phyloP scores from a whole-genome alignment of 1,140 invertebrate genomes.

The Pseudomyrmex cubaensis region DNA sequence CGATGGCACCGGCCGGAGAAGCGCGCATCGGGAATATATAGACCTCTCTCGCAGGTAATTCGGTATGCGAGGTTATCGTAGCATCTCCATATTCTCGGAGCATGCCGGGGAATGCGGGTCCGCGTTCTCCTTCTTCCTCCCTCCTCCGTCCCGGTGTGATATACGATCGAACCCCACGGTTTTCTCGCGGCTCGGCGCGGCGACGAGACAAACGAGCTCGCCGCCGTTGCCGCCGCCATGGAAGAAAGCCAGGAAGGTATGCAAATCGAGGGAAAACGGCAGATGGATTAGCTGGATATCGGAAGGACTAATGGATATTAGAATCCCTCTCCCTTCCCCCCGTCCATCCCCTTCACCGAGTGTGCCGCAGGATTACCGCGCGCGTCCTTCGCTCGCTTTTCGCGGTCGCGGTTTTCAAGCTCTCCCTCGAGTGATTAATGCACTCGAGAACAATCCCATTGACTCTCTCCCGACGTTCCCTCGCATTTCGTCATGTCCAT shows the following conservation, averaged over 20 bases:
- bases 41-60: slow-evolving; percentile 57
- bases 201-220: slow-evolving; percentile 61
- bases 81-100: slow-evolving; percentile 56
- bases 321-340: slow-evolving; percentile 19
- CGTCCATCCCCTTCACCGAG: too few species aligned
- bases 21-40: slow-evolving; percentile 32
- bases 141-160: slow-evolving; percentile 20
- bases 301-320: slow-evolving; percentile 72
- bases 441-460: slow-evolving; percentile 8
- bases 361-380: slow-evolving; percentile 46
- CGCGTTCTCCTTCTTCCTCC: neutral
- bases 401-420: slow-evolving; percentile 12
- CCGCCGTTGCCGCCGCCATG: slow-evolving; percentile 6
- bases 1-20: slow-evolving; percentile 7
- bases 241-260: slow-evolving; percentile 71
- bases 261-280: slow-evolving; percentile 68
- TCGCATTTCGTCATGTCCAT: neutral
- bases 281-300: slow-evolving; percentile 71
- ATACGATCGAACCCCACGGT: slow-evolving; percentile 56
- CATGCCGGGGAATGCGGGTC: slow-evolving; percentile 37
- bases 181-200: slow-evolving; percentile 55
- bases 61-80: slow-evolving; percentile 63
- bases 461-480: neutral
- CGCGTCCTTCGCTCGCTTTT: slow-evolving; percentile 5
- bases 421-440: slow-evolving; percentile 18